Evolutionary conservation across 2,797 vertebrate genomes (phyloP).

Genomic region (Selene dorsalis): DNA sequence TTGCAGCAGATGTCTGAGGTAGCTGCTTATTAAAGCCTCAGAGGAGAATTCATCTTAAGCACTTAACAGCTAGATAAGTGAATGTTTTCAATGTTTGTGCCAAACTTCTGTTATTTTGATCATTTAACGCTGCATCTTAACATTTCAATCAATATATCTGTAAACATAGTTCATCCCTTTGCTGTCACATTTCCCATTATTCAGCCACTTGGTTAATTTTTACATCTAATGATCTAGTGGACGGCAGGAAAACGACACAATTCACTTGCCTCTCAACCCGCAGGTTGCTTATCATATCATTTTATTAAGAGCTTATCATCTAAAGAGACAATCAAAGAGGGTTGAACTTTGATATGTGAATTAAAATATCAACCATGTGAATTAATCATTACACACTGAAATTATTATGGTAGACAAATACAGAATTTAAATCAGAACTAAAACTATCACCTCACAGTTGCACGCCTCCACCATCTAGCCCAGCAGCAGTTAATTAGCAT

Average conservation of each 20-base stretch:
- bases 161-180: conserved; percentile 18
- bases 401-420: background rate
- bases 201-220: conserved; percentile 45
- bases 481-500: too few relatives aligned
- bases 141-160: conserved; percentile 23
- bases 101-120: conserved; percentile 7
- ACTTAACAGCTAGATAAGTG: conserved; percentile 6
- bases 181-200: conserved; percentile 44
- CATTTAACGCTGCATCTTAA: background rate
- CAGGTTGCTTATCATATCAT: conserved; percentile 31
- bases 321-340: conserved; percentile 11
- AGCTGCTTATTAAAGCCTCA: conserved; percentile 39
- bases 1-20: conserved; percentile 52
- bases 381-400: conserved; percentile 1
- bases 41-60: conserved; percentile 23
- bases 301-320: conserved; percentile 44
- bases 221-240: conserved; percentile 45
- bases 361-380: conserved; percentile 37
- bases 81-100: background rate
- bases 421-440: background rate
- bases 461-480: too few relatives aligned
- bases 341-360: conserved; percentile 31
- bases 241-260: conserved; percentile 47
- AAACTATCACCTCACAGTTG: background rate
- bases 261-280: conserved; percentile 34